Percentiles rank a stretch among this genome's conserved stretches.
These are phyloP conservation scores for Chaetura pelagica DNA, from an alignment of 2,113 vertebrate species.

Conservation along the genomic window DNA sequence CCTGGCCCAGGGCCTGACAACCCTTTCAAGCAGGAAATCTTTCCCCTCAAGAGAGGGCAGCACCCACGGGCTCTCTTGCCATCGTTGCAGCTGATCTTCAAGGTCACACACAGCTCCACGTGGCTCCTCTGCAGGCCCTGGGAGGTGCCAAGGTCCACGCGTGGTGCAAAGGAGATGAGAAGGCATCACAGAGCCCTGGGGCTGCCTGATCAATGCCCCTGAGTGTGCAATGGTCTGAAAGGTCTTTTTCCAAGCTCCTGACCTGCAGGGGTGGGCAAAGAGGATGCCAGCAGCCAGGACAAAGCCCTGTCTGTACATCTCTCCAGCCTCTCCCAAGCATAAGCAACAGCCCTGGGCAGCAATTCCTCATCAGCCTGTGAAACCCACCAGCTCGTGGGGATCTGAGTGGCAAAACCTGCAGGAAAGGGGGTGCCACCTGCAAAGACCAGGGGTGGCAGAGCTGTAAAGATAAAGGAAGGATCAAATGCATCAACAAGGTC, in stretches of 20 bases:
- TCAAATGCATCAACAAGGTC: not conserved
- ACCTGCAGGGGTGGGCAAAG: not conserved
- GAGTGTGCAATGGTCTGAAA: no score
- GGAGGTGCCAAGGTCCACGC: no score
- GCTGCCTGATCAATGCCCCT: no score
- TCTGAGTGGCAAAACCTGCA: not conserved
- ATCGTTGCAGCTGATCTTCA: no score
- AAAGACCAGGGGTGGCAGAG: not conserved
- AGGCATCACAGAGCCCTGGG: no score
- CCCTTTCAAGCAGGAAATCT: no score
- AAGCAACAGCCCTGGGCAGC: not conserved
- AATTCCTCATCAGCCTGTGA: not conserved
- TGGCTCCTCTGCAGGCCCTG: no score
- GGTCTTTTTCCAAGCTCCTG: not conserved
- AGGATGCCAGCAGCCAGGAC: not conserved
- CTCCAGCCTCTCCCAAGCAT: fast-evolving
- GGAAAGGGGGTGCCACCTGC: not conserved
- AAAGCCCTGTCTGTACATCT: not conserved
- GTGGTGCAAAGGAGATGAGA: no score
- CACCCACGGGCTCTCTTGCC: no score
- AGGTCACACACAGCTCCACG: no score
- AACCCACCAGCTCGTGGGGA: not conserved
- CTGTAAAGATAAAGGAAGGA: not conserved
- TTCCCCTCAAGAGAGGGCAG: no score
- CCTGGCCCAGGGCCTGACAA: no score